phyloP scores from a whole-genome alignment of 2,113 vertebrate genomes.

The Pionites leucogaster region DNA sequence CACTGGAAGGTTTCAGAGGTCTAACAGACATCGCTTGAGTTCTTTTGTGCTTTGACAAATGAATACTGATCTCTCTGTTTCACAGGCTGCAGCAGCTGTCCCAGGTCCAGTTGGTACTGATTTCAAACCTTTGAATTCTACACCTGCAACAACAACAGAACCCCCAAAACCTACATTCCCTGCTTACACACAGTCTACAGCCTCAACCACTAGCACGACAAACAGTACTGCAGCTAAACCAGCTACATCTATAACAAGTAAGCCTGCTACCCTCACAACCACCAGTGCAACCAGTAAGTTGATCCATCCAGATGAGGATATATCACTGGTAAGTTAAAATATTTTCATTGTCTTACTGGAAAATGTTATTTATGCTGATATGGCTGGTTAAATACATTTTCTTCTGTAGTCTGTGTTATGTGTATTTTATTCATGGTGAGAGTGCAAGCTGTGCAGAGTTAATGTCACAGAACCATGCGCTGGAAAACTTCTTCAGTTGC shows the following conservation, averaged over 20 bases:
- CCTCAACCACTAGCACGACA: constrained; percentile 91
- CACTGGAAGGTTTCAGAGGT: constrained; percentile 49
- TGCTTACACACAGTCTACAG: constrained; percentile 93
- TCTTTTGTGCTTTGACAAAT: not conserved
- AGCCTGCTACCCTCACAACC: constrained; percentile 96
- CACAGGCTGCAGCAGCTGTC: constrained; percentile 89
- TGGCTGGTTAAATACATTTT: not conserved
- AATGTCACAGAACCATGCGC: not conserved
- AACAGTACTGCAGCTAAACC: constrained; percentile 95
- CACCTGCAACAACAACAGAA: constrained; percentile 83
- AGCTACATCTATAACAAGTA: constrained; percentile 94
- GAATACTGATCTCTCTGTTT: constrained; percentile 58
- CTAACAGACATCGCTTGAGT: not conserved
- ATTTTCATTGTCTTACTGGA: not conserved
- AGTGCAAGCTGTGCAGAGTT: not conserved
- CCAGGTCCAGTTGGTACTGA: constrained; percentile 87
- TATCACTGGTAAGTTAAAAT: constrained; percentile 95
- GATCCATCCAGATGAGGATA: constrained; percentile 99
- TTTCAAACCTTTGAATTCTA: constrained; percentile 88
- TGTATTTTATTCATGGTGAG: not conserved
- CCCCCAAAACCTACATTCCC: constrained; percentile 98
- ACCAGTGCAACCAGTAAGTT: constrained; percentile 99
- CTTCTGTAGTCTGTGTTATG: not conserved
- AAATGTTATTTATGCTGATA: not conserved
- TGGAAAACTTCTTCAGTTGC: not conserved